A percentile compares a stretch with the other conserved stretches of the same genome.
Evolutionary conservation across 2,888 invertebrate species (phyloP).

Genomic region (Leptinotarsa tumamoca): DNA sequence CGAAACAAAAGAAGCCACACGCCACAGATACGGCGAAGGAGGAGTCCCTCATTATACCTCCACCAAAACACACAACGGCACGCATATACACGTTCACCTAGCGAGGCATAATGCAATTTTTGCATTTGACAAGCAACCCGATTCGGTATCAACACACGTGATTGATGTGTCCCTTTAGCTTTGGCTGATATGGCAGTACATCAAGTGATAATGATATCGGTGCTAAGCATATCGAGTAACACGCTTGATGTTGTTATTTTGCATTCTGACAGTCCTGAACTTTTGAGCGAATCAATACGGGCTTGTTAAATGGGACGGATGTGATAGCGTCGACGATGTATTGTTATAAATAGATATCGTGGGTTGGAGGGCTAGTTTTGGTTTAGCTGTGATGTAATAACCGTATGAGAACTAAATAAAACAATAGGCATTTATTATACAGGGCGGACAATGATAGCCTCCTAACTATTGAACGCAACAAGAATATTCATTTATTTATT

Average conservation of each 20-base stretch:
- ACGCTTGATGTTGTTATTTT: slow-evolving; percentile 26
- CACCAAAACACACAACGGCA: neutral
- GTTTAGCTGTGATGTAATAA: neutral
- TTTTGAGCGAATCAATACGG: slow-evolving; percentile 21
- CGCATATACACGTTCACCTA: slow-evolving; percentile 3
- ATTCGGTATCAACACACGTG: slow-evolving; percentile 55
- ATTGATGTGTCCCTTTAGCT: slow-evolving; percentile 59
- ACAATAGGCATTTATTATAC: no score
- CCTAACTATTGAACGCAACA: no score
- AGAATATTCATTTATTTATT: no score
- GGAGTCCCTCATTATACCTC: slow-evolving; percentile 12
- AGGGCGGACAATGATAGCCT: no score
- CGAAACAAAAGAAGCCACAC: neutral
- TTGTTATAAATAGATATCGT: slow-evolving; percentile 10
- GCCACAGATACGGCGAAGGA: neutral
- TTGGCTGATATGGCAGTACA: slow-evolving; percentile 49
- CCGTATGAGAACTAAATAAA: neutral
- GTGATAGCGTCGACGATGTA: slow-evolving; percentile 17
- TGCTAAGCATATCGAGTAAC: slow-evolving; percentile 54
- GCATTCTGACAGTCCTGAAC: slow-evolving; percentile 24
- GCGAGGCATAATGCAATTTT: slow-evolving; percentile 47
- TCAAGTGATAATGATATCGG: slow-evolving; percentile 53
- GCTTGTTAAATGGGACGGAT: slow-evolving; percentile 16
- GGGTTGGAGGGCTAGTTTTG: neutral
- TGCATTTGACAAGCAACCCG: slow-evolving; percentile 48